Evolutionary conservation across 2,797 vertebrate genomes (phyloP).

Genomic region (Cyprinodon diabolis): DNA sequence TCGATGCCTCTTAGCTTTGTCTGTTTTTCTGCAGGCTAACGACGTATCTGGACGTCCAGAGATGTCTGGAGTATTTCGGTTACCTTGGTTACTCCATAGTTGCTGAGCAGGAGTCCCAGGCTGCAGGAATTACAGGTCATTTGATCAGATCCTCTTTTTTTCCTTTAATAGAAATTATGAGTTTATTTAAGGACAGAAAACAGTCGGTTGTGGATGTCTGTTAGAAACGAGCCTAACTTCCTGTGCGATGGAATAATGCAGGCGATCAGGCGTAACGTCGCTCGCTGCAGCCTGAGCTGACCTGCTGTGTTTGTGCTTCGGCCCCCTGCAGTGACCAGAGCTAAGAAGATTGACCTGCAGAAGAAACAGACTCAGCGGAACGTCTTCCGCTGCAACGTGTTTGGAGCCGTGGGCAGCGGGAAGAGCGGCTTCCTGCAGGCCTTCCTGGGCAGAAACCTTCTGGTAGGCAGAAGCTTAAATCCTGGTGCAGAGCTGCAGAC

Average conservation of each 20-base stretch:
- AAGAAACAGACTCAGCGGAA: conserved; percentile 96
- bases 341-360: conserved; percentile 97
- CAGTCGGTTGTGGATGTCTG: not conserved
- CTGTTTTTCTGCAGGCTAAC: conserved; percentile 82
- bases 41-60: conserved; percentile 93
- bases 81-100: conserved; percentile 95
- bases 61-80: conserved; percentile 94
- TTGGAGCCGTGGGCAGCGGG: conserved; percentile 89
- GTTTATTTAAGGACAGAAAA: not conserved
- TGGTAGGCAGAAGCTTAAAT: conserved; percentile 72
- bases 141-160: not conserved
- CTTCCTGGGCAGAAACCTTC: conserved; percentile 90
- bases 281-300: conserved; percentile 31
- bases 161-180: not conserved
- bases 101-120: conserved; percentile 94
- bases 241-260: not conserved
- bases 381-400: conserved; percentile 94
- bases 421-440: conserved; percentile 94
- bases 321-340: conserved; percentile 88
- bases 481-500: no score
- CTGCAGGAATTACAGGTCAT: conserved; percentile 90
- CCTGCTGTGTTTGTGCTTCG: conserved; percentile 18
- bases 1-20: no score
- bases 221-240: not conserved
- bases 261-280: conserved; percentile 4